Base-by-base conservation (phyloP, 2,113 vertebrate genomes). In the Sylvietta virens region DNA sequence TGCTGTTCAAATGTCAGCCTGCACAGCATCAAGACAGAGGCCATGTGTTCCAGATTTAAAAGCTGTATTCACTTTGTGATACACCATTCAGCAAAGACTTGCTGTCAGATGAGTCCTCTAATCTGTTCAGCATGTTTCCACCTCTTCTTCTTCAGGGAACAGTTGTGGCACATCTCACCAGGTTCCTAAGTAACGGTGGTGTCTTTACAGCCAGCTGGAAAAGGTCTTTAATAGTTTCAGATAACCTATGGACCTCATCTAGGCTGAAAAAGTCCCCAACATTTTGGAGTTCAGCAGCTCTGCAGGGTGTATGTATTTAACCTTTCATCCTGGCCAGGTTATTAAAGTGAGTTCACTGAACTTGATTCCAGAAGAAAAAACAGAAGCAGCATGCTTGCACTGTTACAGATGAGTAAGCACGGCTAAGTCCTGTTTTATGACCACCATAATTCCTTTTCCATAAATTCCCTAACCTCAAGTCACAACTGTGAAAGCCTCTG, bases 1-100 rank as follows among this genome's bases (percentile, higher is more conserved):
- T 58, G 88, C 50, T 85, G 57, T 93, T 94, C 83, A 92, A 90
- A 92, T 64, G 60, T 94, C 85, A 95, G 93, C 67, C 95, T 94
- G 96, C 81, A 88, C 2, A 95, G 67, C 88, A 86, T 94, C 92
- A 95, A 94, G 85, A 76, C 90, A 77, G 72, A 77, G 40, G 31
- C 91, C 96, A 95, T 92, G 74, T 96, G 97, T 92, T 97, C 81
- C 92, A 94, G 57, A 97, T 96, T 95, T 97, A 89, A 96, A 95
- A 96, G 88, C 88, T 95, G 78, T 91, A 97, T 96, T 97, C 92
- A 81, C 91, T 94, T 94, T 79, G 91, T 83, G 95, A 93, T 91
- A 88, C 17, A 92, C 73, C 81, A 74, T 86, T 93, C 95, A 97
- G 83, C 60, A 92, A 91, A 60, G 87, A 93, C 85, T 83, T 24